Evolutionary conservation across 1,140 invertebrate genomes (phyloP).

Genomic region (Leptopilina clavipes): DNA sequence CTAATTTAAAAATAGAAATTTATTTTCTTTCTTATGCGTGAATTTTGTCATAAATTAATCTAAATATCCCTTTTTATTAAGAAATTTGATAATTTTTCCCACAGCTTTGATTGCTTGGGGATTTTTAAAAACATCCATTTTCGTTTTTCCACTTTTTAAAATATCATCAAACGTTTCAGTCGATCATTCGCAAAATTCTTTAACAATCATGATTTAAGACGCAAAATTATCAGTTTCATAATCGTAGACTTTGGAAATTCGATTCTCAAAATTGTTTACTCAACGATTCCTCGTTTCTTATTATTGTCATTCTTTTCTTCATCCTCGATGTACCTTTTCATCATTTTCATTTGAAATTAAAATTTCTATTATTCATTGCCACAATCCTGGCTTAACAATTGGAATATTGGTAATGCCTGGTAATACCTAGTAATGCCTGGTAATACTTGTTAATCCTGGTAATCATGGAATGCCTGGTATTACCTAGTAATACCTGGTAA

Average conservation of each 20-base stretch:
- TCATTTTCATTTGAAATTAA: not conserved
- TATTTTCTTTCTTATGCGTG: no score
- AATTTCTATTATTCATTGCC: not conserved
- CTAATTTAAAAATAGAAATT: no score
- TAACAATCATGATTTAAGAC: slow-evolving; percentile 67
- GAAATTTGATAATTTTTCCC: slow-evolving; percentile 48
- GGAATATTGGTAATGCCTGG: no score
- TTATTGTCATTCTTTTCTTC: not conserved
- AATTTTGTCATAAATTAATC: no score
- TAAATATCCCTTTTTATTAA: slow-evolving; percentile 53
- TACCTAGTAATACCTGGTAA: no score
- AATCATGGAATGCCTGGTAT: not conserved
- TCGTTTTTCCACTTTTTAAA: slow-evolving; percentile 39
- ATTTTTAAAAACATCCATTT: slow-evolving; percentile 55
- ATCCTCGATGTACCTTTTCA: not conserved
- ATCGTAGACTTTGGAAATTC: slow-evolving; percentile 60
- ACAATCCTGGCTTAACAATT: no score
- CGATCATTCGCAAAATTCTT: no score
- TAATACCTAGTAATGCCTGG: no score
- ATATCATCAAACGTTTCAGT: slow-evolving; percentile 44
- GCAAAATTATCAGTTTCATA: slow-evolving; percentile 58
- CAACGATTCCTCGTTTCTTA: not conserved
- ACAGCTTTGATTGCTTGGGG: slow-evolving; percentile 40
- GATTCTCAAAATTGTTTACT: slow-evolving; percentile 48
- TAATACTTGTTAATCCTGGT: no score